phyloP scores from a whole-genome alignment of 2,797 vertebrate species.

The Vespertilio murinus region DNA sequence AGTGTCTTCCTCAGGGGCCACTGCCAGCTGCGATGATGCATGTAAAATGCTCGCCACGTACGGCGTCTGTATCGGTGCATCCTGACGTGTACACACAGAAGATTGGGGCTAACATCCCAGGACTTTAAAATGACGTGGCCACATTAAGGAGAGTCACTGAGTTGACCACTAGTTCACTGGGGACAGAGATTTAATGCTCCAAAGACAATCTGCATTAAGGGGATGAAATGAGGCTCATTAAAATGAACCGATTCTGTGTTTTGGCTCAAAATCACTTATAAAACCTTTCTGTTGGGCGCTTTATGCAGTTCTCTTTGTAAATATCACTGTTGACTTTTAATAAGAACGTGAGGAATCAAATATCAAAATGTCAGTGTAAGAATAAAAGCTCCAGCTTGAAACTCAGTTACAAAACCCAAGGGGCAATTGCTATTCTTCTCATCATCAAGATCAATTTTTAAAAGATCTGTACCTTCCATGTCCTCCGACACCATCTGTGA shows the following conservation, averaged over 20 bases:
- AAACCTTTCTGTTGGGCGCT: neutral
- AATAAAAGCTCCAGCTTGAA: slow-evolving; percentile 30
- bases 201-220: neutral
- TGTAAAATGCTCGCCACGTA: neutral
- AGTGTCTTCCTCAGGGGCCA: neutral
- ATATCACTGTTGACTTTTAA: slow-evolving; percentile 37
- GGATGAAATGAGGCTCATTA: neutral
- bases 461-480: slow-evolving; percentile 69
- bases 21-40: neutral
- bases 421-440: slow-evolving; percentile 55
- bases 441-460: slow-evolving; percentile 64
- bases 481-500: slow-evolving; percentile 37
- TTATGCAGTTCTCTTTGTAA: slow-evolving; percentile 9
- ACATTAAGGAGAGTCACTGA: neutral
- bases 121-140: neutral
- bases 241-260: neutral
- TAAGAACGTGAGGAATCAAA: neutral
- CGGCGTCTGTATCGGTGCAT: neutral
- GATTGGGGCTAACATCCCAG: neutral
- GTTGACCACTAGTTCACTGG: neutral
- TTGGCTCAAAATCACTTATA: neutral
- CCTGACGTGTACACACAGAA: neutral
- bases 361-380: neutral
- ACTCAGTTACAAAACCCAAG: slow-evolving; percentile 54
- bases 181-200: neutral